Percentiles rank a stretch among this genome's conserved stretches.
Conservation (phyloP, 2,113 vertebrate species). For the Dolichotis patagonum region DNA sequence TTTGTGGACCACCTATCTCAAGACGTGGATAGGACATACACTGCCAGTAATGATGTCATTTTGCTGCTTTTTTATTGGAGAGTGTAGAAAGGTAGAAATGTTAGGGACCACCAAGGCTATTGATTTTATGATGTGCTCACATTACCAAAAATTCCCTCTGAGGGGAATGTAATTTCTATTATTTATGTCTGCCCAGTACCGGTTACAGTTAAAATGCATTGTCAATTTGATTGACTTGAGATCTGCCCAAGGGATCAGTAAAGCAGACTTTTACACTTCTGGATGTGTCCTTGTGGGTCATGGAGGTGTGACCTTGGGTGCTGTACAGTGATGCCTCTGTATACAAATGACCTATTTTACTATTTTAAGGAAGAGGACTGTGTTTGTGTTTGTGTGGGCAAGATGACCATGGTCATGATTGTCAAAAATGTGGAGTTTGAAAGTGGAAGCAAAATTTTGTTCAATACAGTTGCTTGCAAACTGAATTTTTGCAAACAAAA, state of each 20-base stretch:
- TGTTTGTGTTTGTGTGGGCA: background rate
- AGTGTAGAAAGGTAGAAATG: background rate
- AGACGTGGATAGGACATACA: fast-evolving
- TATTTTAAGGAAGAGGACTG: background rate
- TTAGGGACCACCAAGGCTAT: background rate
- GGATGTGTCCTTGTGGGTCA: background rate
- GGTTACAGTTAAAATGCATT: background rate
- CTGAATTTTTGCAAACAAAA: background rate
- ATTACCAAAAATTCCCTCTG: background rate
- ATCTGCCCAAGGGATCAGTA: background rate
- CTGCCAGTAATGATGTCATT: background rate
- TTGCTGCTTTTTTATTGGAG: background rate
- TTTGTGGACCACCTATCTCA: background rate
- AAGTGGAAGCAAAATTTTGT: background rate
- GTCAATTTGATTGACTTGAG: background rate
- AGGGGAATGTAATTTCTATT: background rate
- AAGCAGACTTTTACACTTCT: background rate
- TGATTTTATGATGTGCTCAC: background rate
- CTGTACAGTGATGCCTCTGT: background rate
- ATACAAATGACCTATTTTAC: background rate
- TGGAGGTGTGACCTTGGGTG: background rate
- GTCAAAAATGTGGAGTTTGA: background rate
- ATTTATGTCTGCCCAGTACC: background rate
- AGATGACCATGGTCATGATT: background rate
- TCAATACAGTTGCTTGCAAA: background rate